Base-by-base conservation (phyloP, 2,113 vertebrate species). In the Syngnathus scovelli region DNA sequence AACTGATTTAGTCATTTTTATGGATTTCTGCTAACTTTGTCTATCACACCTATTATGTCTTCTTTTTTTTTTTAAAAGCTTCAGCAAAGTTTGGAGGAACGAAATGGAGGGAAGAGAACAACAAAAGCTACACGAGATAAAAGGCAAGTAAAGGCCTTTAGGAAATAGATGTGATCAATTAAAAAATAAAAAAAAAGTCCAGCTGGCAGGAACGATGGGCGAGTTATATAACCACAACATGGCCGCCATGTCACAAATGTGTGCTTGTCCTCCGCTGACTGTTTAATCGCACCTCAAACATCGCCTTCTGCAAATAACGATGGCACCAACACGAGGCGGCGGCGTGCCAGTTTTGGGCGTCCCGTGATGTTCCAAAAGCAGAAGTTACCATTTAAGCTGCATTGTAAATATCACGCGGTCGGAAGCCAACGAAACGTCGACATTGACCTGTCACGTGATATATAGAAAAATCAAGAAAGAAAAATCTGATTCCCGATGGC, bases 171-270 rank as follows among this genome's bases (percentile, higher is more conserved):
- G 73, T 59, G 76, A 83, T 80, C 63, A 61, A 84, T 69, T n/a
- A 56, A 75, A 78, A 85, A 49, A n/a, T n/a, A n/a, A 49, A 18
- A 56, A 75, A 78, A 85, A 51, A 51, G 5, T 19, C 48, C 16
- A 51, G 38, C 18, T 13, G 21, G 49, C 13, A n/a, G 3, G 3
- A 16, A 6, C 15, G 10, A 43, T 21, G 27, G 16, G 7, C 52
- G 54, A 61, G 76, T 83, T 83, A 82, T 78, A 71, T 82, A 88
- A 87, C 66, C 80, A 68, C 56, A 84, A 85, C 70, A 81, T 75
- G 76, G 75, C 72, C 63, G 74, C 70, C 36, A 39, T 41, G 68
- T 82, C 73, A 67, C 52, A 70, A 81, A 76, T 74, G 64, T 46
- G 70, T 21, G 48, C 68, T 23, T 23, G 23, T 55, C 60, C 52